Evolutionary conservation across 2,888 invertebrate genomes (phyloP), one percentile per base, ranked within the genome.

Genomic region (Pteria penguin): DNA sequence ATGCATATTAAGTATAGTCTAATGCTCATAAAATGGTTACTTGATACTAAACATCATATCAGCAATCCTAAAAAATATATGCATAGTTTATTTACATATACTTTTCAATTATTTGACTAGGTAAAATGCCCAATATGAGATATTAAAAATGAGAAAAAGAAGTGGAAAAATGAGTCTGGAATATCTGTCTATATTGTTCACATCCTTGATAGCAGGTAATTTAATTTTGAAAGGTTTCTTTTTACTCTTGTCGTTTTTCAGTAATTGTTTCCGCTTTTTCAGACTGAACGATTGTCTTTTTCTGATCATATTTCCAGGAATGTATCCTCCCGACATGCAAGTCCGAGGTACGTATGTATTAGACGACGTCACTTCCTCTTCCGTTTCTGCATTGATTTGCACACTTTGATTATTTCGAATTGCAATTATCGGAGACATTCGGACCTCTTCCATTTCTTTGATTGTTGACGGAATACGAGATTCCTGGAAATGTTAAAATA

Each of bases 151-250:
- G 89, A 98, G 94, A 92, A 99, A 99, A 86, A 98, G 96, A 81
- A 98, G 96, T 0, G 99, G 99, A 92, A 99, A 99, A 81, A 98
- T 94, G 88, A 99, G 95, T 86, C 99, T 94, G 45, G 98, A 98
- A 92, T 98, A 98, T 89, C 98, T 98, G 93, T 99, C 99, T 90
- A 99, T 98, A 84, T 98, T 95, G 92, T 99, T 99, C 78, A 99
- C 98, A 93, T 99, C 98, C 88, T 97, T 96, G 85, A 99, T 90
- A 22, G 85, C 79, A 0, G 91, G 91, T 5, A 92, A 87, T 87
- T 86, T 54, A 89, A 84, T 62, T 84, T 85, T 82, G 88, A 2
- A 24, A n/a, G 45, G 58, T 14, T 33, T 89, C 14, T 90, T 89
- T 78, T 85, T 87, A 60, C 88, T 86, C 75, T 86, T 87, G 45